phyloP scores from a whole-genome alignment of 2,113 vertebrate species.

The Drymodes brunneopygia region DNA sequence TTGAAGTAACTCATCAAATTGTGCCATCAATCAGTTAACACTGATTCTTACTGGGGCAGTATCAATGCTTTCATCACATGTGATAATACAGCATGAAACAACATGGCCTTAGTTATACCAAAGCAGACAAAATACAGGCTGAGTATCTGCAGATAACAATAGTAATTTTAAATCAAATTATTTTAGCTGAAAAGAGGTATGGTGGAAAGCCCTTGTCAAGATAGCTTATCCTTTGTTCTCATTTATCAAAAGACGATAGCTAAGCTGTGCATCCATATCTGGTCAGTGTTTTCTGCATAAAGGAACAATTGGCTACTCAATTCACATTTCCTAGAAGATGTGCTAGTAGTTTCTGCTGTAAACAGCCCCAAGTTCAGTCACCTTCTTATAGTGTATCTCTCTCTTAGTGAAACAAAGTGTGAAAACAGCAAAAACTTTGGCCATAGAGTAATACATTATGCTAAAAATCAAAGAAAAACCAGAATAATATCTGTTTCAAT shows the following conservation, averaged over 20 bases:
- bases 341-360: neutral
- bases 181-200: neutral
- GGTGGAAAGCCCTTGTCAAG: neutral
- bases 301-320: neutral
- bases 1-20: neutral
- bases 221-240: neutral
- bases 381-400: neutral
- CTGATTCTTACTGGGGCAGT: neutral
- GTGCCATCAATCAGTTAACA: neutral
- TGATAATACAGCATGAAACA: neutral
- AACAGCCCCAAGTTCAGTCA: neutral
- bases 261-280: neutral
- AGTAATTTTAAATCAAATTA: neutral
- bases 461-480: neutral
- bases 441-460: neutral
- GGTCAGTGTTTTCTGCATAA: neutral
- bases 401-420: neutral
- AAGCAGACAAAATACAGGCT: neutral
- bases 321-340: neutral
- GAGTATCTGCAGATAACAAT: neutral
- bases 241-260: neutral
- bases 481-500: neutral
- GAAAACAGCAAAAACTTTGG: neutral
- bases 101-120: neutral
- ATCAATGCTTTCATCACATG: fast-evolving